A percentile compares a stretch with the other conserved stretches of the same genome.
Evolutionary conservation across 2,797 vertebrate genomes (phyloP).

Genomic region (Enteromius mattozi): DNA sequence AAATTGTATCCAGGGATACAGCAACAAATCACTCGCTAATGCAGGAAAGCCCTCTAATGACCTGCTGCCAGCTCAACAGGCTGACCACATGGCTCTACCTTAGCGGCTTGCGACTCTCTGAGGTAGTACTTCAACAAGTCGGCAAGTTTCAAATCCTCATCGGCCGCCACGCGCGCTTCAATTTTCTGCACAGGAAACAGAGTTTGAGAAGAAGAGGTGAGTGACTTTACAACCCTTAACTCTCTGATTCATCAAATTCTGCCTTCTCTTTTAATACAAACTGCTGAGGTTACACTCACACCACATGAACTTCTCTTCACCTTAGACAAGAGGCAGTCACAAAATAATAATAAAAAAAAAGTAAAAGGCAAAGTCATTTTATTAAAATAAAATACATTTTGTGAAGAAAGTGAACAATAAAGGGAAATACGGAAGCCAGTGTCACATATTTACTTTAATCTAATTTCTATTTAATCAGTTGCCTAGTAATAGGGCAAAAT

Average conservation of each 20-base stretch:
- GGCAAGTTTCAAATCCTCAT: slow-evolving; percentile 97
- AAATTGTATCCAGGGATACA: neutral
- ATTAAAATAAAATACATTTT: no score
- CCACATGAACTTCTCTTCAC: neutral
- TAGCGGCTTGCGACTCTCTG: slow-evolving; percentile 97
- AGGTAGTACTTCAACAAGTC: slow-evolving; percentile 97
- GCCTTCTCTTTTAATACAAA: slow-evolving; percentile 3
- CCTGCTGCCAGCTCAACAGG: slow-evolving; percentile 1
- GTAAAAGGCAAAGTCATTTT: neutral
- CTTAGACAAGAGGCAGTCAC: neutral
- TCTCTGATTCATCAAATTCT: neutral
- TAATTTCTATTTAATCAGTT: neutral
- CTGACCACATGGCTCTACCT: slow-evolving; percentile 75
- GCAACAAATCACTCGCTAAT: neutral
- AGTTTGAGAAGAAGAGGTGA: slow-evolving; percentile 34
- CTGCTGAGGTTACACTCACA: slow-evolving; percentile 31
- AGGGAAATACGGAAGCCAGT: neutral
- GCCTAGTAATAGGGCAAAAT: neutral
- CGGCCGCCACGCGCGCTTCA: slow-evolving; percentile 94
- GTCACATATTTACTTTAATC: neutral
- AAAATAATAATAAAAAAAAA: neutral
- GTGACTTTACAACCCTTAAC: slow-evolving; percentile 31
- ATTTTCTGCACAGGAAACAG: slow-evolving; percentile 85
- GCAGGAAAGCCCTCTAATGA: neutral
- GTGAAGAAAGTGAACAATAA: neutral